Evolutionary conservation across 2,888 invertebrate genomes (phyloP).

Genomic region (Caenorhabditis sp.): DNA sequence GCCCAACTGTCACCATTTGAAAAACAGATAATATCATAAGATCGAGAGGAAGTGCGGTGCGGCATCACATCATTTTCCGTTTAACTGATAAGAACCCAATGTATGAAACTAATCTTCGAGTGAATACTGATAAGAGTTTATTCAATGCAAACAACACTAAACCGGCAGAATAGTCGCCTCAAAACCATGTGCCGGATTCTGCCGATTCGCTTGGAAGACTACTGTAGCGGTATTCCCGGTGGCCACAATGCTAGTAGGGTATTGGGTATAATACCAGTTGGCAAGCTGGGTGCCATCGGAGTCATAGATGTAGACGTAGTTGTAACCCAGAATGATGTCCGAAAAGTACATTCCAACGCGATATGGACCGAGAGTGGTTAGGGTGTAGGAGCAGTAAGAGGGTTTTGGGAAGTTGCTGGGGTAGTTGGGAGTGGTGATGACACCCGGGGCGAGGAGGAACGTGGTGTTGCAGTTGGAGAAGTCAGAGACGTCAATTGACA

Average conservation of each 20-base stretch:
- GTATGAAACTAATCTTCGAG: no score
- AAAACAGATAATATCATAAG: no score
- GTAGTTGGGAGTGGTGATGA: slow-evolving; percentile 14
- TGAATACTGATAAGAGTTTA: no score
- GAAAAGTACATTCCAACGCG: slow-evolving; percentile 17
- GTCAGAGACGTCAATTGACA: neutral
- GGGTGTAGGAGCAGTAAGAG: slow-evolving; percentile 5
- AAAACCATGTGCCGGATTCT: no score
- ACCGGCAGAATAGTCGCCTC: no score
- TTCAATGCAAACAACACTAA: no score
- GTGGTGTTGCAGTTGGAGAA: slow-evolving; percentile 23
- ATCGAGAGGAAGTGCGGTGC: no score
- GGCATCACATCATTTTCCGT: no score
- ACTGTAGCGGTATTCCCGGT: no score
- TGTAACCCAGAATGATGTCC: neutral
- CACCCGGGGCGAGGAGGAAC: slow-evolving; percentile 13
- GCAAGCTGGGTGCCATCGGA: neutral
- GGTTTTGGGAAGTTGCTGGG: neutral
- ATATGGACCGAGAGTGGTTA: slow-evolving; percentile 6
- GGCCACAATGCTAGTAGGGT: neutral
- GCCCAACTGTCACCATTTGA: no score
- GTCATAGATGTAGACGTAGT: neutral
- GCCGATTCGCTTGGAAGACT: no score
- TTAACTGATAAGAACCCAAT: no score
- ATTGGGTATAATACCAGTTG: neutral